A percentile compares a stretch with the other conserved stretches of the same genome.
Evolutionary conservation across 2,113 vertebrate genomes (phyloP).

Genomic region (Eurypyga helias): DNA sequence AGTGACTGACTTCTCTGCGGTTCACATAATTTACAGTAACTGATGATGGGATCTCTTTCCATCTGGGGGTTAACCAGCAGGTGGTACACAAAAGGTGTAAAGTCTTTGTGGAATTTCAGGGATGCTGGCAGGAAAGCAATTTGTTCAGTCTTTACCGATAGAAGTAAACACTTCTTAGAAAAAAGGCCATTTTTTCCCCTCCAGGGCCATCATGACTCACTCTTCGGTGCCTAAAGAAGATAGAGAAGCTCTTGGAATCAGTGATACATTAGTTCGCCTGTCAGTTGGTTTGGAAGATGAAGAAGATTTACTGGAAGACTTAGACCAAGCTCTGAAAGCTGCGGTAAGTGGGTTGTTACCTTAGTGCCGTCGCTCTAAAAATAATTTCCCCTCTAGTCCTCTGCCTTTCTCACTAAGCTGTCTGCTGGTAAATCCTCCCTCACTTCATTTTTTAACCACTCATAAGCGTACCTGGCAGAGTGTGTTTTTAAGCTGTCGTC

Average conservation of each 20-base stretch:
- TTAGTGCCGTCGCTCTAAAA: background rate
- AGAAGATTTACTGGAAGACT: conserved; percentile 85
- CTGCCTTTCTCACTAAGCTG: background rate
- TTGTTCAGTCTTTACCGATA: background rate
- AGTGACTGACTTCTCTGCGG: background rate
- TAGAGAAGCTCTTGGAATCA: conserved; percentile 85
- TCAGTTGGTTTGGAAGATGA: conserved; percentile 91
- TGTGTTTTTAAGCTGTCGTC: background rate
- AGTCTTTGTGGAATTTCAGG: background rate
- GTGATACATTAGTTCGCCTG: conserved; percentile 87
- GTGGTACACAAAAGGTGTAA: background rate
- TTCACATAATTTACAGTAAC: background rate
- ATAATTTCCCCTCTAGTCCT: background rate
- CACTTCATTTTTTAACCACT: background rate
- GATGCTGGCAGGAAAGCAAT: background rate
- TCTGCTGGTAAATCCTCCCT: background rate
- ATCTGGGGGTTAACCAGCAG: background rate
- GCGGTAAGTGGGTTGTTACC: conserved; percentile 78
- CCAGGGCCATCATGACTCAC: conserved; percentile 92
- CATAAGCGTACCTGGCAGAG: background rate
- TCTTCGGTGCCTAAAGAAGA: conserved; percentile 85
- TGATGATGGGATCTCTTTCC: background rate
- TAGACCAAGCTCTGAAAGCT: conserved; percentile 85
- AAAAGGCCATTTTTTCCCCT: background rate
- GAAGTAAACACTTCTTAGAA: background rate